Evolutionary conservation across 2,888 invertebrate genomes (phyloP), one percentile per base, ranked within the genome.

Genomic region (Tillus elongatus): DNA sequence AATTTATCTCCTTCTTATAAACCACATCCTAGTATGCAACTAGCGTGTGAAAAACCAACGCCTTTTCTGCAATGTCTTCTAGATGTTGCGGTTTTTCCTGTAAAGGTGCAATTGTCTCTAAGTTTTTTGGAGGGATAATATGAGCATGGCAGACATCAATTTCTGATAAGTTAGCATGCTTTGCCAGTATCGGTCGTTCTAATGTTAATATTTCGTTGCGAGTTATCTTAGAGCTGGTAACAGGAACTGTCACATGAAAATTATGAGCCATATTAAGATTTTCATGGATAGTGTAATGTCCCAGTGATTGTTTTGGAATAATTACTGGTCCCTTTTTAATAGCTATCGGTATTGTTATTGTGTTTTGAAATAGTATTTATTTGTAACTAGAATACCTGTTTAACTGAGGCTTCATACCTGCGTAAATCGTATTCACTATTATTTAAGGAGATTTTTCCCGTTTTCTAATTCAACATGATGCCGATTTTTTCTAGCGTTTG

Each of bases 81-180:
- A 19, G 24, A n/a, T 19, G 24, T 19, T 19, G 24, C n/a, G n/a
- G n/a, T 19, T 19, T 19, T 8, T n/a, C n/a, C 6, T 19, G 6
- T 19, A 19, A n/a, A 19, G 6, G 24, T 8, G 6, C 24, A 19
- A 19, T 8, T 19, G 24, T 8, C 6, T 19, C 24, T 19, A 19
- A 19, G n/a, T 19, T 19, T 19, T 19, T n/a, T n/a, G n/a, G 24
- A n/a, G 6, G 24, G 6, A 8, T 19, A 8, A 8, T 6, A 8
- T 19, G 24, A 8, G 24, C 24, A 19, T 19, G n/a, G n/a, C 24
- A 19, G 6, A 19, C 24, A 19, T 19, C n/a, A 19, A 19, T n/a
- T 19, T 19, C 24, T n/a, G 6, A 8, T 19, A 19, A 19, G n/a
- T 19, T 19, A 8, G n/a, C n/a, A n/a, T 19, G 24, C n/a, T 19